Evolutionary conservation across 2,797 vertebrate genomes (phyloP).

Genomic region (Nothura maculosa): DNA sequence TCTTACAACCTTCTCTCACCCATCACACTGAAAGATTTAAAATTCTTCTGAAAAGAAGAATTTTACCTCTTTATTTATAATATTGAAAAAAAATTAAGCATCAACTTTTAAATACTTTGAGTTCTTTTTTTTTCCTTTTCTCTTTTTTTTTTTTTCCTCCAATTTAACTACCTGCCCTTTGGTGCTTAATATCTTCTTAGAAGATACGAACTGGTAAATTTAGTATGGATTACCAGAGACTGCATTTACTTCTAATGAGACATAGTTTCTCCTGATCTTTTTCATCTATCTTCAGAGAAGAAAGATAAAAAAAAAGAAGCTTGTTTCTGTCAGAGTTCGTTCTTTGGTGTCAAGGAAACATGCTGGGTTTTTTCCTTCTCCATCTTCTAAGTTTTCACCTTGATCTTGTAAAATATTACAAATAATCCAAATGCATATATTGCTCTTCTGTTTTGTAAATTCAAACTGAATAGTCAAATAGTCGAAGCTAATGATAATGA

Average conservation of each 20-base stretch:
- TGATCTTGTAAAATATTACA: conserved; percentile 78
- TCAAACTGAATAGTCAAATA: conserved; percentile 49
- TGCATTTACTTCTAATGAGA: conserved; percentile 79
- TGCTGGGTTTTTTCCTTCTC: conserved; percentile 57
- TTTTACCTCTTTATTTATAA: conserved; percentile 57
- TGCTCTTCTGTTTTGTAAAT: conserved; percentile 59
- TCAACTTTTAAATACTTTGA: conserved; percentile 30
- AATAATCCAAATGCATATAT: conserved; percentile 66
- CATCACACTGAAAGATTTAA: conserved; percentile 71
- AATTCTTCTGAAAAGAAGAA: conserved; percentile 57
- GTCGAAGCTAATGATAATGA: conserved; percentile 46
- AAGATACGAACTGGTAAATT: conserved; percentile 59
- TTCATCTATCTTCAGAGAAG: conserved; percentile 78
- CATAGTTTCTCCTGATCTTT: conserved; percentile 71
- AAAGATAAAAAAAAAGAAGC: conserved; percentile 66
- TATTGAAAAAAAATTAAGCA: conserved; percentile 36
- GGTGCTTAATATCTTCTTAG: conserved; percentile 57
- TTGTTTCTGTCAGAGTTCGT: conserved; percentile 73
- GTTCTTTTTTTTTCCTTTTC: not conserved
- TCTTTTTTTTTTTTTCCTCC: not conserved
- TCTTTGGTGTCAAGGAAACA: conserved; percentile 73
- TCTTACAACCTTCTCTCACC: conserved; percentile 71
- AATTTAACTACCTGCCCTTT: conserved; percentile 40
- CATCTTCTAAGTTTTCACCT: conserved; percentile 64
- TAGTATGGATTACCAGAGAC: conserved; percentile 60